These are phyloP conservation scores for Clanis bilineata DNA, from an alignment of 2,888 invertebrate genomes.

Conservation along the genomic window DNA sequence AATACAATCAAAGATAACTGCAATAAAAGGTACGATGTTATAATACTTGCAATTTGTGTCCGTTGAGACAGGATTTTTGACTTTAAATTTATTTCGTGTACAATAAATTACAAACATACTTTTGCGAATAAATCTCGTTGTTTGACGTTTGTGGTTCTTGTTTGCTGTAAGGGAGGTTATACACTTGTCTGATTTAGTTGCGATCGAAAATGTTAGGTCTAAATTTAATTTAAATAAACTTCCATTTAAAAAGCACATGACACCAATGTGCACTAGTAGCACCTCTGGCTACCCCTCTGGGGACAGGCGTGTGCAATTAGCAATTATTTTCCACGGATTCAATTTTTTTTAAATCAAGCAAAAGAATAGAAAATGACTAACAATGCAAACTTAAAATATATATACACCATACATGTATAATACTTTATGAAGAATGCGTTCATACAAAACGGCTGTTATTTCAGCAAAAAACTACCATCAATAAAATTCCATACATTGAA, in stretches of 20 bases:
- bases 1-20: not conserved
- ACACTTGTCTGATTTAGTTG: not conserved
- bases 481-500: not conserved
- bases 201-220: not conserved
- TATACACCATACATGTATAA: not conserved
- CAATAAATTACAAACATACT: slow-evolving; percentile 57
- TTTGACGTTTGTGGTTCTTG: slow-evolving; percentile 43
- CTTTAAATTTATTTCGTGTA: slow-evolving; percentile 50
- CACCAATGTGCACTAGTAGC: too few relatives aligned
- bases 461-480: not conserved
- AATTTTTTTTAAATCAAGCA: too few relatives aligned
- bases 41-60: slow-evolving; percentile 64
- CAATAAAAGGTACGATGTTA: slow-evolving; percentile 40
- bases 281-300: too few relatives aligned
- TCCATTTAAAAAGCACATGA: too few relatives aligned
- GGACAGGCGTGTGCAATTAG: too few relatives aligned
- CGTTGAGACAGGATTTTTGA: slow-evolving; percentile 43
- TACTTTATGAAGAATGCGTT: not conserved
- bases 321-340: too few relatives aligned
- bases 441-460: not conserved
- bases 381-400: not conserved
- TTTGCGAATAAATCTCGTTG: slow-evolving; percentile 48
- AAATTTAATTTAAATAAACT: too few relatives aligned
- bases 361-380: too few relatives aligned
- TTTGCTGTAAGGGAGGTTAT: slow-evolving; percentile 27